Conservation (phyloP, 2,797 vertebrate genomes). For the Girardinus metallicus region DNA sequence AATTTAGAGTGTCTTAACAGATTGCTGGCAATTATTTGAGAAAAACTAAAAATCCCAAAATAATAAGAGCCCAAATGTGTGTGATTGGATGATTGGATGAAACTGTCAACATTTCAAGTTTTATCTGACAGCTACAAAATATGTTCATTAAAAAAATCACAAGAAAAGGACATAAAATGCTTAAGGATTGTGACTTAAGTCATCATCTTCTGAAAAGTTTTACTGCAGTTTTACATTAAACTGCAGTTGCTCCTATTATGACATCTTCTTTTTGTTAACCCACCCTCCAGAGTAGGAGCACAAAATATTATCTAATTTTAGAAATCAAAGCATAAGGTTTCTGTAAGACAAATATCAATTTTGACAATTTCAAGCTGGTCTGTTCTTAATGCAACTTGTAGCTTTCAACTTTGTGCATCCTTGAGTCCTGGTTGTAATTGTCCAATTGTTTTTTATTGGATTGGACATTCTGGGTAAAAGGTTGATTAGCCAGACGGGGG, state of each 20-base stretch:
- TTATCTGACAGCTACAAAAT: neutral
- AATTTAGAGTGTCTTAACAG: neutral
- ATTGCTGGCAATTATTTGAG: neutral
- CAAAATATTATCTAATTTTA: neutral
- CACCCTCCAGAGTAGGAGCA: neutral
- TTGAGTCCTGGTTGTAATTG: neutral
- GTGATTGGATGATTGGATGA: neutral
- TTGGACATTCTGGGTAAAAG: constrained; percentile 10
- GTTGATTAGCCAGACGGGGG: constrained; percentile 42
- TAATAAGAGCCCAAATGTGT: neutral
- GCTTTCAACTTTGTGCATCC: neutral
- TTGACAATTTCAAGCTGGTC: neutral
- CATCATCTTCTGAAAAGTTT: neutral
- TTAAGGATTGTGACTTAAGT: neutral
- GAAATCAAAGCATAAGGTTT: neutral
- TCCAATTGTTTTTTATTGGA: constrained; percentile 7
- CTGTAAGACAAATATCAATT: neutral
- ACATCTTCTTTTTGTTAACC: neutral
- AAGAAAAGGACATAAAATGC: neutral
- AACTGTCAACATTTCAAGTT: neutral
- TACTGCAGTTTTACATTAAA: neutral
- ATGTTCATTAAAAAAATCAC: neutral
- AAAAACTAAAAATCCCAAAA: too few relatives aligned
- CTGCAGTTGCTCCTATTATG: neutral
- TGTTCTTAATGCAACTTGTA: neutral